A percentile compares a stretch with the other conserved stretches of the same genome.
These are phyloP conservation scores for Sebastes taczanowskii DNA, from an alignment of 2,797 vertebrate species.

Conservation along the genomic window DNA sequence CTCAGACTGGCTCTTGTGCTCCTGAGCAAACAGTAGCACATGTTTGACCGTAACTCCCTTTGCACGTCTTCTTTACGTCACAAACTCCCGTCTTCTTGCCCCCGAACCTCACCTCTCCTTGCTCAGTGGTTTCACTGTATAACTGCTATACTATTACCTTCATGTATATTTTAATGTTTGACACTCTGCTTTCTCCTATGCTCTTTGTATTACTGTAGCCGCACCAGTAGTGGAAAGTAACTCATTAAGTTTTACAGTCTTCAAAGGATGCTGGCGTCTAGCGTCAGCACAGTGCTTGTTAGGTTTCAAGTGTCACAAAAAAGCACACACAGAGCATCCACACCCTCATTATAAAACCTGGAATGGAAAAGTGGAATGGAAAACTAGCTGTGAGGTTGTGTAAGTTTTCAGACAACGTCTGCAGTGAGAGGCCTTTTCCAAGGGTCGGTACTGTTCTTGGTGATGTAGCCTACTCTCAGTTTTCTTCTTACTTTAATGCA, in stretches of 20 bases:
- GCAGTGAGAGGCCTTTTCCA: conserved; percentile 33
- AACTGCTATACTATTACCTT: background rate
- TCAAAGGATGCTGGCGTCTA: conserved; percentile 32
- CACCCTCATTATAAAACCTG: conserved; percentile 49
- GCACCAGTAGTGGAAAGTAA: conserved; percentile 49
- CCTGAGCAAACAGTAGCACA: conserved; percentile 52
- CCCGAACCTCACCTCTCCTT: background rate
- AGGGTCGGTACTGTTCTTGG: background rate
- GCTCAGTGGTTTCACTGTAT: conserved; percentile 5
- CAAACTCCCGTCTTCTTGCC: background rate
- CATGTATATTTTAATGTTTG: background rate
- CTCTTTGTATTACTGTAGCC: conserved; percentile 2
- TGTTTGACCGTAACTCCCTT: conserved; percentile 27
- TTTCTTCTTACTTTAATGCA: background rate
- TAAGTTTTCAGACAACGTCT: conserved; percentile 36
- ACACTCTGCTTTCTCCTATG: background rate
- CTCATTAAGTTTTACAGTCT: conserved; percentile 42
- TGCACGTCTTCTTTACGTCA: conserved; percentile 42
- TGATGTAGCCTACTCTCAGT: background rate
- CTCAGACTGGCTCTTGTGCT: conserved; percentile 61
- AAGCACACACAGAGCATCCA: conserved; percentile 5
- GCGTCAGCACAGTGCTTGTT: conserved; percentile 11
- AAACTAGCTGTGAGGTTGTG: conserved; percentile 40
- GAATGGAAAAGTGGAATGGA: conserved; percentile 49
- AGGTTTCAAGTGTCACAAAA: conserved; percentile 23